Conservation (phyloP, 2,888 invertebrate species). For the Diplolepis rosae region DNA sequence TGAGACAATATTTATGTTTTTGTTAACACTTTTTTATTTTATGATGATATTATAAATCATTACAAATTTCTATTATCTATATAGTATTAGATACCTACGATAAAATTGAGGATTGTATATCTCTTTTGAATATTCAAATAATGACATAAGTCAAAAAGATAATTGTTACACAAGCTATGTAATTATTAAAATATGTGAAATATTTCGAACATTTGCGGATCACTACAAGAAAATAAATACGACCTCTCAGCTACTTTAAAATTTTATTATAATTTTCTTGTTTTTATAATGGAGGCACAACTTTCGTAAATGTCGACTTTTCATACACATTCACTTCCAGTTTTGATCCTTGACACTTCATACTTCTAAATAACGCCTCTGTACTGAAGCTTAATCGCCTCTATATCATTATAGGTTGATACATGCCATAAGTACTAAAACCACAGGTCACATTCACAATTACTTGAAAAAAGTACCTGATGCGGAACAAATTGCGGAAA, state of each 20-base stretch:
- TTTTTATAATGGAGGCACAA: conserved; percentile 3
- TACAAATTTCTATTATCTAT: too few species aligned
- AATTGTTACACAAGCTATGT: too few species aligned
- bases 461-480: neutral
- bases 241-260: conserved; percentile 8
- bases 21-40: neutral
- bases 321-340: conserved; percentile 27
- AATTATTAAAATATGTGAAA: conserved; percentile 20
- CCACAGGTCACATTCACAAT: conserved; percentile 1
- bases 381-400: neutral
- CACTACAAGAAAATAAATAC: conserved; percentile 18
- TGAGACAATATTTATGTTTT: neutral
- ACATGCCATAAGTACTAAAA: conserved; percentile 14
- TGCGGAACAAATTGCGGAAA: neutral
- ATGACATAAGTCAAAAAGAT: too few species aligned
- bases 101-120: too few species aligned
- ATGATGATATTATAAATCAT: neutral
- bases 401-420: conserved; percentile 16
- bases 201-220: neutral
- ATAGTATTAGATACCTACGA: too few species aligned
- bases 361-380: conserved; percentile 10
- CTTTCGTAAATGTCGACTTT: conserved; percentile 24
- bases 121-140: too few species aligned
- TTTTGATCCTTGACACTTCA: conserved; percentile 28
- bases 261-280: conserved; percentile 10